phyloP scores from a whole-genome alignment of 2,797 vertebrate species.

The Sitta carolinensis region DNA sequence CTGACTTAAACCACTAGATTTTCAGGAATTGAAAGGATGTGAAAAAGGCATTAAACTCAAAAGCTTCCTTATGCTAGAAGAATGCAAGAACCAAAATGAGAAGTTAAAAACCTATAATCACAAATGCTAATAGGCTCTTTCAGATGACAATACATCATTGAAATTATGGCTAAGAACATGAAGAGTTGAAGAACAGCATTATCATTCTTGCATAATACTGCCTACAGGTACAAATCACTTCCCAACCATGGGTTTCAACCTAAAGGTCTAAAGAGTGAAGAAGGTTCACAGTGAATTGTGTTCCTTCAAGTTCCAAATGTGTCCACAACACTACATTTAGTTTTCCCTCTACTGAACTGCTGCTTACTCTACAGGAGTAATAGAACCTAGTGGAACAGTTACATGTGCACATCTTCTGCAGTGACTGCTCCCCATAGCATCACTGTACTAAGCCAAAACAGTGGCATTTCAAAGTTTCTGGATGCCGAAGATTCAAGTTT shows the following conservation, averaged over 20 bases:
- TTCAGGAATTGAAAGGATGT: neutral
- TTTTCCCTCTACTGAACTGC: neutral
- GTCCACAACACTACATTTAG: neutral
- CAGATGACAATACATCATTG: neutral
- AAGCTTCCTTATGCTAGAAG: neutral
- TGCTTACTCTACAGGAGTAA: neutral
- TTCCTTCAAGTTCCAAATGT: neutral
- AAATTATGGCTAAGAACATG: neutral
- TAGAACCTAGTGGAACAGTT: neutral
- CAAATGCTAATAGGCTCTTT: neutral
- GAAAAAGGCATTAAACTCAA: neutral
- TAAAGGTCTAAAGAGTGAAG: neutral
- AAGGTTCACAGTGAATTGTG: neutral
- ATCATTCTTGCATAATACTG: neutral
- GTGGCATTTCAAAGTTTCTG: neutral
- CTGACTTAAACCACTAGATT: neutral
- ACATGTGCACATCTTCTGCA: neutral
- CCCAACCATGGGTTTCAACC: neutral
- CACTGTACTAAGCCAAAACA: neutral
- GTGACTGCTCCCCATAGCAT: neutral
- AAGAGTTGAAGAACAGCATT: neutral
- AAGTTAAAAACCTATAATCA: conserved; percentile 13
- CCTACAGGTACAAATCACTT: neutral
- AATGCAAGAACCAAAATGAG: neutral
- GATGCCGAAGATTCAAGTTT: neutral